These are phyloP conservation scores for Leptarthrus brevirostris DNA, from an alignment of 2,888 invertebrate genomes.

Conservation along the genomic window DNA sequence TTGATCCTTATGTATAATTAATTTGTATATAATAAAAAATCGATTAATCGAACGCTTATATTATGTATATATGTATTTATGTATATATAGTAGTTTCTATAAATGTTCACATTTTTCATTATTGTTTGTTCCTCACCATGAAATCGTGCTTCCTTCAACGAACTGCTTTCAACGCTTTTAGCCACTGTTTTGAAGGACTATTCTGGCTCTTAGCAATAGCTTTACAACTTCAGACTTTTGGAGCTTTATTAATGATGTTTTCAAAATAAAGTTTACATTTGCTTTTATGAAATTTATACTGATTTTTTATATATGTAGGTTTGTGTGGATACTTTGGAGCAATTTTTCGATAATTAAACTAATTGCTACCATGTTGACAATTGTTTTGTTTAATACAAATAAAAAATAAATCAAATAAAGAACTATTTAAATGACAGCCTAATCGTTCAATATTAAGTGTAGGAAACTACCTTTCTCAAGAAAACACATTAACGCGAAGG, in stretches of 20 bases:
- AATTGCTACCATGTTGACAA: background rate
- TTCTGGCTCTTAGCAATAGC: background rate
- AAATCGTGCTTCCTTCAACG: background rate
- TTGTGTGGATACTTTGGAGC: background rate
- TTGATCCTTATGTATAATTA: conserved; percentile 42
- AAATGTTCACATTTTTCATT: conserved; percentile 44
- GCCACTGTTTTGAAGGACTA: background rate
- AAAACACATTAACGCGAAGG: too few species aligned
- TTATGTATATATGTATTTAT: conserved; percentile 48
- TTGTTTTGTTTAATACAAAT: too few species aligned
- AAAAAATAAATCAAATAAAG: too few species aligned
- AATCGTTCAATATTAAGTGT: too few species aligned
- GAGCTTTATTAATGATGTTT: background rate
- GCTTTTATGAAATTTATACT: too few species aligned
- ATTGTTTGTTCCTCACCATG: conserved; percentile 44
- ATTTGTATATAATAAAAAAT: conserved; percentile 53
- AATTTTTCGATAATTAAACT: too few species aligned
- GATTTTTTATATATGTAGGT: background rate
- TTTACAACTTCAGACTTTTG: conserved; percentile 35
- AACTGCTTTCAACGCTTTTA: conserved; percentile 12
- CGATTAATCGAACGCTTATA: conserved; percentile 53
- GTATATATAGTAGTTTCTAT: conserved; percentile 45
- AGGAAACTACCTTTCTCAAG: too few species aligned
- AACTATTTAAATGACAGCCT: too few species aligned
- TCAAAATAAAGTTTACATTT: background rate